Conservation (phyloP, 2,888 invertebrate genomes). For the Cybosia mesomella region DNA sequence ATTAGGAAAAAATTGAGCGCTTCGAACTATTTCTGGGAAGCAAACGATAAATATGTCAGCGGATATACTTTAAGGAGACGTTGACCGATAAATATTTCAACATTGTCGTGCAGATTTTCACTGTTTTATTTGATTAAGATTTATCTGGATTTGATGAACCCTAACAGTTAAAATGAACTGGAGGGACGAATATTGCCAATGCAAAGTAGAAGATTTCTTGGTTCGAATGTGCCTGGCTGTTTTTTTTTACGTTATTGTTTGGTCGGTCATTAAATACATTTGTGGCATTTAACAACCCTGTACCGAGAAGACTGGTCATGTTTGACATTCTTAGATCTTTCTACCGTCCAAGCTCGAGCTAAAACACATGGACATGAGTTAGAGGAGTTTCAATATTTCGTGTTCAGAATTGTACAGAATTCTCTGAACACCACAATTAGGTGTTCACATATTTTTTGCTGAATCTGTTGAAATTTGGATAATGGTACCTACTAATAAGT, state of each 20-base stretch:
- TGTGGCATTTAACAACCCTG: background rate
- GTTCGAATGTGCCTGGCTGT: slow-evolving; percentile 61
- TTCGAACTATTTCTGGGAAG: slow-evolving; percentile 1
- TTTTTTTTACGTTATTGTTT: slow-evolving; percentile 57
- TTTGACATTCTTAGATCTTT: background rate
- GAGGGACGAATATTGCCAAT: background rate
- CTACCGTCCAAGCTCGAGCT: background rate
- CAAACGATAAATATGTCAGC: slow-evolving; percentile 1
- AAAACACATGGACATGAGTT: background rate
- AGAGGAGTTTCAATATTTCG: background rate
- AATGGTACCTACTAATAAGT: background rate
- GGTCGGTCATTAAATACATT: slow-evolving; percentile 41
- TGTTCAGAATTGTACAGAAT: too few species aligned
- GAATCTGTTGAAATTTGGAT: background rate
- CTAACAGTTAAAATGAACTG: slow-evolving; percentile 24
- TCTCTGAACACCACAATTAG: background rate
- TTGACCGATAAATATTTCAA: slow-evolving; percentile 23
- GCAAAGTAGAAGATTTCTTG: slow-evolving; percentile 48
- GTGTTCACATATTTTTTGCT: background rate
- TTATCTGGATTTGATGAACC: slow-evolving; percentile 65
- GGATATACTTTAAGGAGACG: background rate
- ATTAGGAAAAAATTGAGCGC: background rate
- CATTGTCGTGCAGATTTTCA: slow-evolving; percentile 64
- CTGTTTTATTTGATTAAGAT: slow-evolving; percentile 68
- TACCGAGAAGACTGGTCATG: background rate